These are phyloP conservation scores for Podarcis lilfordi DNA, from an alignment of 2,797 vertebrate genomes.

Conservation along the genomic window DNA sequence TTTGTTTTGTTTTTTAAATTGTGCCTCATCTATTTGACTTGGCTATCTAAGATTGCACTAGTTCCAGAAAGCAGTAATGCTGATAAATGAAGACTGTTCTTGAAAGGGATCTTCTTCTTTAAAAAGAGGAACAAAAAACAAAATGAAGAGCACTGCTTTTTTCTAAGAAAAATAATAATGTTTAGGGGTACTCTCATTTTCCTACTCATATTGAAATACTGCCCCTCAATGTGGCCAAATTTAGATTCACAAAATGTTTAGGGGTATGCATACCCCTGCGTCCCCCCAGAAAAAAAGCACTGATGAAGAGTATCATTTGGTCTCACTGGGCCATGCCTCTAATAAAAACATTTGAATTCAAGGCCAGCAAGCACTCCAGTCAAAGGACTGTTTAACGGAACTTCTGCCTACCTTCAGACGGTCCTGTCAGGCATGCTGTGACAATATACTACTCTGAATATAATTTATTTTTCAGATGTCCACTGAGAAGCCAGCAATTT, in stretches of 20 bases:
- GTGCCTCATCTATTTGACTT: conserved; percentile 96
- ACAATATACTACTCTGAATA: conserved; percentile 79
- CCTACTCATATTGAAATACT: too few species aligned
- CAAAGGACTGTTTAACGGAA: conserved; percentile 72
- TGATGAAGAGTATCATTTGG: conserved; percentile 62
- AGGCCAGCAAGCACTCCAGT: conserved; percentile 54
- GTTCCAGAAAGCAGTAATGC: conserved; percentile 92
- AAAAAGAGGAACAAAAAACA: conserved; percentile 52
- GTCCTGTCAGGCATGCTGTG: conserved; percentile 74
- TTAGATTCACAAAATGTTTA: too few species aligned
- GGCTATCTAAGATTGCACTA: conserved; percentile 98
- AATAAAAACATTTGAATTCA: conserved; percentile 68
- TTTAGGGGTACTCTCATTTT: too few species aligned
- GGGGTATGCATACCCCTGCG: too few species aligned
- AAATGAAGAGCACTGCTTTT: conserved; percentile 45
- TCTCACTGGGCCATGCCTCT: conserved; percentile 60
- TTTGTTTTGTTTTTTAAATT: conserved; percentile 81
- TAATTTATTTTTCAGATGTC: conserved; percentile 78
- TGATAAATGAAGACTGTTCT: conserved; percentile 79
- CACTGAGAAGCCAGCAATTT: too few species aligned
- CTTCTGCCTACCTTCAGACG: conserved; percentile 70
- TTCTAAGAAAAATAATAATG: too few species aligned
- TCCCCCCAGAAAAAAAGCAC: too few species aligned
- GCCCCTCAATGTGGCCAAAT: too few species aligned
- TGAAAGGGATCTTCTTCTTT: conserved; percentile 81